phyloP scores from a whole-genome alignment of 2,888 invertebrate genomes.

The Agriotes lineatus region DNA sequence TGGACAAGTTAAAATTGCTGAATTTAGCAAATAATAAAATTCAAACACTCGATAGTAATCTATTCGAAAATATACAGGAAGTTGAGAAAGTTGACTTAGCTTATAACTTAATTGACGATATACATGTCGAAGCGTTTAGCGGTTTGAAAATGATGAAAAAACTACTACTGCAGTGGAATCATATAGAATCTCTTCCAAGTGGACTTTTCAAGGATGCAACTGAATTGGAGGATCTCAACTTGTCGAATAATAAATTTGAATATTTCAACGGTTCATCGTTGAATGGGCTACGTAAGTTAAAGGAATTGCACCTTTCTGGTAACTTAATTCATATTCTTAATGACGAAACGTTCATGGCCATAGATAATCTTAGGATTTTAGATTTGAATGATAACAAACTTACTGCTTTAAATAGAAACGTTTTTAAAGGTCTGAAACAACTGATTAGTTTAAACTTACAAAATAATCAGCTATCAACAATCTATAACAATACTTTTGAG shows the following conservation, averaged over 20 bases:
- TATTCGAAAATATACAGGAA: background rate
- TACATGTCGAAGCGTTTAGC: background rate
- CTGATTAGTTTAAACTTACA: background rate
- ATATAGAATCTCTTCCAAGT: background rate
- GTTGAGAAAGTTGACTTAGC: background rate
- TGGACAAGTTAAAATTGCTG: background rate
- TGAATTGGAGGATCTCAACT: background rate
- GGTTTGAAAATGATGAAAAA: background rate
- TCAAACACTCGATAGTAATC: background rate
- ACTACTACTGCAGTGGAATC: background rate
- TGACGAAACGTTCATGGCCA: background rate
- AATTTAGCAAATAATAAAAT: background rate
- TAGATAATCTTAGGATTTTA: background rate
- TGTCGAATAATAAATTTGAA: background rate
- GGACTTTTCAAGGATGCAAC: background rate
- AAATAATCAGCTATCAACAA: background rate
- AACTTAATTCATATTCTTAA: background rate
- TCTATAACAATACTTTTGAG: background rate
- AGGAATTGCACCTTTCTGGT: background rate
- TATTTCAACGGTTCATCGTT: background rate
- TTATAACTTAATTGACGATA: background rate
- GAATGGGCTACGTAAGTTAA: background rate
- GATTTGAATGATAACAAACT: background rate
- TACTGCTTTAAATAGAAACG: background rate
- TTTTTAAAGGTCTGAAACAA: background rate